Conservation (phyloP, 2,888 invertebrate genomes). For the Omphaloscelis lunosa region DNA sequence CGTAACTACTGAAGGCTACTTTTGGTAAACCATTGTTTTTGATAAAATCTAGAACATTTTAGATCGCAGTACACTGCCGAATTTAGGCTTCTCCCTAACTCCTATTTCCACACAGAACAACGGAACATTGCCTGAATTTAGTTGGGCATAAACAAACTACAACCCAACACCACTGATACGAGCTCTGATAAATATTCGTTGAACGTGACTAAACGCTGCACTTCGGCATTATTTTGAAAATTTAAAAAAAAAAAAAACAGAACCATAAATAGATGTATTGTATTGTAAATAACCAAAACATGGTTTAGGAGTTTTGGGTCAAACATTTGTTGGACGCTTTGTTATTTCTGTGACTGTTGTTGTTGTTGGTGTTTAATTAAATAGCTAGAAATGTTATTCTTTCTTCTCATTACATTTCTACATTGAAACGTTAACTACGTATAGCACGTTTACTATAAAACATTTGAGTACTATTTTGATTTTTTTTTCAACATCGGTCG, state of each 20-base stretch:
- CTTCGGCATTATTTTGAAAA: constrained; percentile 32
- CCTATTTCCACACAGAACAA: neutral
- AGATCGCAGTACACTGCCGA: neutral
- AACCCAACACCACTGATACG: constrained; percentile 24
- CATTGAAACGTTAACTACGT: too few species aligned
- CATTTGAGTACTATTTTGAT: neutral
- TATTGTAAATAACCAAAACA: neutral
- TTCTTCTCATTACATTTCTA: neutral
- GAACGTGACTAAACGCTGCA: constrained; percentile 54
- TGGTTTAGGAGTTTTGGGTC: neutral
- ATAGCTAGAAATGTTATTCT: neutral
- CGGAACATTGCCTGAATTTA: constrained; percentile 9
- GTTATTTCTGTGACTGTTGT: neutral
- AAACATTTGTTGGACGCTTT: constrained; percentile 10
- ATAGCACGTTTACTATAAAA: neutral
- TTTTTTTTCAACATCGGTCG: neutral
- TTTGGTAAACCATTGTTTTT: neutral
- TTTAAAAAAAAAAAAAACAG: constrained; percentile 4
- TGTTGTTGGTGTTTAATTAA: constrained; percentile 2
- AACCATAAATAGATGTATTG: constrained; percentile 1
- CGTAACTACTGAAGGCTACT: neutral
- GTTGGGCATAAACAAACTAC: constrained; percentile 25
- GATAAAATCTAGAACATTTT: neutral
- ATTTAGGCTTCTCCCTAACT: neutral
- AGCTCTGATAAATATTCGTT: constrained; percentile 44